Conservation (phyloP, 2,797 vertebrate species). For the Arctocebus calabarensis region DNA sequence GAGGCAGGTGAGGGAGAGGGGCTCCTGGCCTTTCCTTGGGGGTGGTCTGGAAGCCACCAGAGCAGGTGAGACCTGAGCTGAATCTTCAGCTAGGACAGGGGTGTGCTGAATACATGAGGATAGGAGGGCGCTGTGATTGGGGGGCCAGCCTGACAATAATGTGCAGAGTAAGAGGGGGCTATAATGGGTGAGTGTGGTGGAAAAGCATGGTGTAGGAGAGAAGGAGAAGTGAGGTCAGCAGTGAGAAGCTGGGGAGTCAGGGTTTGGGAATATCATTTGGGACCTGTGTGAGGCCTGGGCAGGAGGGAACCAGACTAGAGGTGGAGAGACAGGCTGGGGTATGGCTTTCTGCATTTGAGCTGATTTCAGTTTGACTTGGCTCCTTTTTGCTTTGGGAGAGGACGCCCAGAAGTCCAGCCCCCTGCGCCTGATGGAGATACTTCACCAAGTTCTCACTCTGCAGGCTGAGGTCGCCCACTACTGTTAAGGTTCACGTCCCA, state of each 20-base stretch:
- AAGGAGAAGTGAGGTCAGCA: not conserved
- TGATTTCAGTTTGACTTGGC: not conserved
- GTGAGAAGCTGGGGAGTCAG: not conserved
- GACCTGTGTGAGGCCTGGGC: not conserved
- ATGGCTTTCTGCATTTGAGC: not conserved
- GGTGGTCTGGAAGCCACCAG: not conserved
- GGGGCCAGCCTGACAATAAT: not conserved
- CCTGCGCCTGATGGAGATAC: not conserved
- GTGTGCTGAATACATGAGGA: not conserved
- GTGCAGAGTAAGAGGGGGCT: not conserved
- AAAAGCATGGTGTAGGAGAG: not conserved
- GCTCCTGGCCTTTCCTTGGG: not conserved
- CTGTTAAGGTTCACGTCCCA: conserved; percentile 69
- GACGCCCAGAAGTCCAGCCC: not conserved
- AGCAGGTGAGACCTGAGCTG: not conserved
- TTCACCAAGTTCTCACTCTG: not conserved
- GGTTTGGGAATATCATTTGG: not conserved
- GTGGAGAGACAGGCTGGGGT: too few relatives aligned
- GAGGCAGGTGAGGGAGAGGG: not conserved
- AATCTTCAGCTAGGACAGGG: not conserved
- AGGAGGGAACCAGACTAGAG: not conserved
- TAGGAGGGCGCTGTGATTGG: not conserved
- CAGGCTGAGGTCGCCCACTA: not conserved
- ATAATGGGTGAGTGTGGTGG: fast-evolving
- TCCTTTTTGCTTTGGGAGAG: not conserved